Evolutionary conservation across 2,113 vertebrate species (phyloP).

Genomic region (Phyllostomus hastatus): DNA sequence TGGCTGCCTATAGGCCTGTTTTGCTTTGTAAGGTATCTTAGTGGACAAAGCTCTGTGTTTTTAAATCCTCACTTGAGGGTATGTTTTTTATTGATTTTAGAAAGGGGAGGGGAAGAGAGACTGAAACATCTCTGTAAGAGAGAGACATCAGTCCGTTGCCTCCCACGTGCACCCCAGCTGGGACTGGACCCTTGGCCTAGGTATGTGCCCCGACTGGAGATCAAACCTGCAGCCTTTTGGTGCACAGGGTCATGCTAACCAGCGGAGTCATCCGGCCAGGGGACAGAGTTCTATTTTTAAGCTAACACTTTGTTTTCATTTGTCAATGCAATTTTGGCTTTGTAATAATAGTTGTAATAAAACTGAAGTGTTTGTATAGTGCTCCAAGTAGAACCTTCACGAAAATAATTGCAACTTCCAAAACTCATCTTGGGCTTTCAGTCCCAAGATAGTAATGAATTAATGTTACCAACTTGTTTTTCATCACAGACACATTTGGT

Average conservation of each 20-base stretch:
- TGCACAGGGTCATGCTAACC: no score
- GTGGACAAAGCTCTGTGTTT: constrained; percentile 19
- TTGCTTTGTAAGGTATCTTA: constrained; percentile 19
- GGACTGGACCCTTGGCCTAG: no score
- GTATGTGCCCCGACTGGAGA: no score
- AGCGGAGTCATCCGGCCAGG: no score
- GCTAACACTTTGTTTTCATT: constrained; percentile 39
- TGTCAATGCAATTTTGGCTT: constrained; percentile 2
- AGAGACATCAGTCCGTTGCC: no score
- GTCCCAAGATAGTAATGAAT: background rate
- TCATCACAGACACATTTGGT: background rate
- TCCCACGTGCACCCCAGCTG: no score
- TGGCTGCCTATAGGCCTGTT: background rate
- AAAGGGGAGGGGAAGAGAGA: no score
- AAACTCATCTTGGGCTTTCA: background rate
- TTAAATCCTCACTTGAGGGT: no score
- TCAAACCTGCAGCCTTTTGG: no score
- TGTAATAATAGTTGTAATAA: background rate
- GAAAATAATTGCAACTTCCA: constrained; percentile 20
- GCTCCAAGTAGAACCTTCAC: constrained; percentile 26
- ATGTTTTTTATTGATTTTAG: no score
- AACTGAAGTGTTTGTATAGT: constrained; percentile 21
- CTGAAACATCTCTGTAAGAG: no score
- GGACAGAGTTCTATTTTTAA: constrained; percentile 32
- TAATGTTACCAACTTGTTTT: background rate